A percentile compares a stretch with the other conserved stretches of the same genome.
Conservation (phyloP, 2,888 invertebrate genomes). For the Cistogaster globosa region DNA sequence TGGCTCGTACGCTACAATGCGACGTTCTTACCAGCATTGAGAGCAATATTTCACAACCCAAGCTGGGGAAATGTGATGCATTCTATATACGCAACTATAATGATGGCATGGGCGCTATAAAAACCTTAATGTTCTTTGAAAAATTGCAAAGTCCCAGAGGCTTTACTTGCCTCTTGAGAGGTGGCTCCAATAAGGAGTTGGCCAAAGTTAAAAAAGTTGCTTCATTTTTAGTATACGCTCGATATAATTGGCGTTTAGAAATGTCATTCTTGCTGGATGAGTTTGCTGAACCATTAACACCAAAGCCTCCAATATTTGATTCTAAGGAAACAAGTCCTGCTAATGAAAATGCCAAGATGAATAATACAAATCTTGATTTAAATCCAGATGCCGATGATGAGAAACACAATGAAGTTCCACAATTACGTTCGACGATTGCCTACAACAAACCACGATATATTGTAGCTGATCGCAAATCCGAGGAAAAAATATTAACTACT, state of each 20-base stretch:
- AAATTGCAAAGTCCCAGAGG: constrained; percentile 93
- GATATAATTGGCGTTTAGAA: constrained; percentile 96
- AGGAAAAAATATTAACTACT: constrained; percentile 85
- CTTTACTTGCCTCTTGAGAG: constrained; percentile 94
- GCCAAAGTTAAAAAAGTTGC: constrained; percentile 92
- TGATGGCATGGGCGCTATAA: constrained; percentile 85
- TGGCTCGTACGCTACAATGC: constrained; percentile 91
- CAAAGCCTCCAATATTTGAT: constrained; percentile 84
- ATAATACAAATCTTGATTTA: constrained; percentile 45
- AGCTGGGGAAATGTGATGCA: constrained; percentile 91
- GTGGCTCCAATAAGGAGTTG: constrained; percentile 90
- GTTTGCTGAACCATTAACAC: constrained; percentile 89
- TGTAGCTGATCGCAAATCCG: constrained; percentile 79
- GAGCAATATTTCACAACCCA: constrained; percentile 91
- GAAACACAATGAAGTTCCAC: constrained; percentile 74
- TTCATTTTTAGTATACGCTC: constrained; percentile 88
- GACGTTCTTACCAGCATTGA: constrained; percentile 94
- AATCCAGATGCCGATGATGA: constrained; percentile 27
- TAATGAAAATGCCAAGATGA: constrained; percentile 72
- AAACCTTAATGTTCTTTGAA: constrained; percentile 97
- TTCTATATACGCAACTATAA: constrained; percentile 89
- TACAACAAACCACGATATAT: constrained; percentile 61
- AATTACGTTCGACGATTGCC: constrained; percentile 57
- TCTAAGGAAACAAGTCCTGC: constrained; percentile 82
- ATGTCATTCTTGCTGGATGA: constrained; percentile 95